These are phyloP conservation scores for Agriotes lineatus DNA, from an alignment of 2,888 invertebrate genomes.

Conservation along the genomic window DNA sequence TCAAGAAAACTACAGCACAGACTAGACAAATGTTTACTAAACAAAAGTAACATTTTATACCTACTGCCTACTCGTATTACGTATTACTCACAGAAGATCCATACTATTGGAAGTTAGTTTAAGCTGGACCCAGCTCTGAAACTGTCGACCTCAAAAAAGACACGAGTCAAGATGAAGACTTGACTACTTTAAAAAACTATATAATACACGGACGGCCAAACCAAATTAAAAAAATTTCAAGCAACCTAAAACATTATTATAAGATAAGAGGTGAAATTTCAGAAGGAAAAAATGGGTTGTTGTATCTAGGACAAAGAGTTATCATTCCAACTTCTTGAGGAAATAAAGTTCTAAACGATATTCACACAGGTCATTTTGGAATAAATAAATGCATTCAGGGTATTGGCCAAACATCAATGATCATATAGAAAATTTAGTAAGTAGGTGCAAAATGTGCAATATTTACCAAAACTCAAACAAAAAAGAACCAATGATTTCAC, in stretches of 20 bases:
- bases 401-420: slow-evolving; percentile 21
- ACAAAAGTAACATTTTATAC: too few species aligned
- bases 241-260: neutral
- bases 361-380: slow-evolving; percentile 28
- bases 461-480: slow-evolving; percentile 16
- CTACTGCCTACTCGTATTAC: too few species aligned
- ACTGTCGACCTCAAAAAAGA: too few species aligned
- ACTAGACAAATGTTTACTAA: too few species aligned
- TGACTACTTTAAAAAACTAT: neutral
- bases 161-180: too few species aligned
- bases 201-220: neutral
- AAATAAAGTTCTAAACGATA: slow-evolving; percentile 20
- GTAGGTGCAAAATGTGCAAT: slow-evolving; percentile 16
- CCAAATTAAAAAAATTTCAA: neutral
- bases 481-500: slow-evolving; percentile 28
- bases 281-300: neutral
- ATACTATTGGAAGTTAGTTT: too few species aligned
- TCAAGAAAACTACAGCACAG: too few species aligned
- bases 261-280: neutral
- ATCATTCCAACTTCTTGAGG: slow-evolving; percentile 12
- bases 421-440: neutral
- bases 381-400: slow-evolving; percentile 13
- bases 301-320: neutral
- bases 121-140: too few species aligned
- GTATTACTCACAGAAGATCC: too few species aligned